Percentiles rank a stretch among this genome's conserved stretches.
Evolutionary conservation across 2,888 invertebrate species (phyloP).

Genomic region (Elegia similella): DNA sequence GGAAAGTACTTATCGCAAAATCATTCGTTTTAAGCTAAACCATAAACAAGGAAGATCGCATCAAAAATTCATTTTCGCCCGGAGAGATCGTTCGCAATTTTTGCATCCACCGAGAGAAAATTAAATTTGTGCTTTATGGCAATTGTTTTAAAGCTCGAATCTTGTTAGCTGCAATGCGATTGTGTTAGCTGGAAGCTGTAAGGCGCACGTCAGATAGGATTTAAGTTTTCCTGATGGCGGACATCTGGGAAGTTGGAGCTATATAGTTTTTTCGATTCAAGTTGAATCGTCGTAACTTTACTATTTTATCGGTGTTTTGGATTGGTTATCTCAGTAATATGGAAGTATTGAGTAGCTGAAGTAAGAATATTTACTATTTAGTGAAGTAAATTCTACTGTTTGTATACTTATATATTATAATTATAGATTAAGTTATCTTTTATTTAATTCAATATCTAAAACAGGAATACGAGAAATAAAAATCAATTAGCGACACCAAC

Average conservation of each 20-base stretch:
- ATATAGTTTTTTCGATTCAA: neutral
- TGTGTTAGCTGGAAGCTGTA: conserved; percentile 9
- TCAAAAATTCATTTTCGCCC: conserved; percentile 52
- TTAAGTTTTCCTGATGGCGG: conserved; percentile 2
- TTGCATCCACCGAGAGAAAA: conserved; percentile 38
- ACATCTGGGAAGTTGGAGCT: neutral
- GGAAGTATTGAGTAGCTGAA: too few relatives aligned
- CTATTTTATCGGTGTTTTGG: too few relatives aligned
- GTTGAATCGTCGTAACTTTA: neutral
- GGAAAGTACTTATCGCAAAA: conserved; percentile 19
- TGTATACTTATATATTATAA: too few relatives aligned
- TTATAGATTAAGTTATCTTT: too few relatives aligned
- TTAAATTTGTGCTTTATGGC: conserved; percentile 51
- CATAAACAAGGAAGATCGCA: conserved; percentile 42
- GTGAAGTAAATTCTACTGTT: too few relatives aligned
- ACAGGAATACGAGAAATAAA: too few relatives aligned
- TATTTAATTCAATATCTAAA: too few relatives aligned
- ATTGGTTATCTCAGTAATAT: too few relatives aligned
- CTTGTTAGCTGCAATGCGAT: conserved; percentile 34
- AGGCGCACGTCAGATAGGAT: neutral
- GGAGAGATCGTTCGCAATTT: conserved; percentile 37
- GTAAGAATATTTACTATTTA: too few relatives aligned
- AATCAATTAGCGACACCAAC: too few relatives aligned
- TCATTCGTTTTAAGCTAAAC: conserved; percentile 38
- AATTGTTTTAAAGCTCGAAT: conserved; percentile 44